phyloP scores from a whole-genome alignment of 2,113 vertebrate species.

The Elachura formosa region DNA sequence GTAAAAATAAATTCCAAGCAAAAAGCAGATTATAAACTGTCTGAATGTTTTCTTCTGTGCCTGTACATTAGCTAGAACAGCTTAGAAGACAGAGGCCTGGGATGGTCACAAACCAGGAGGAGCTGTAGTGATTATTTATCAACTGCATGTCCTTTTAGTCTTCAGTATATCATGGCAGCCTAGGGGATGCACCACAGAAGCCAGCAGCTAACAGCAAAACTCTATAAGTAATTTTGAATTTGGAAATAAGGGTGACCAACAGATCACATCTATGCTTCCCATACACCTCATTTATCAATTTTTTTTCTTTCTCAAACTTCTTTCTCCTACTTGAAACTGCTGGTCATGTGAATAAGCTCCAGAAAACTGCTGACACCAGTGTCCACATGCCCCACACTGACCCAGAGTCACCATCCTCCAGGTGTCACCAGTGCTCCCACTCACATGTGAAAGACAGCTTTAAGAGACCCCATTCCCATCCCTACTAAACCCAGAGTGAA shows the following conservation, averaged over 20 bases:
- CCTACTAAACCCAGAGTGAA: background rate
- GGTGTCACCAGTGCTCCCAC: background rate
- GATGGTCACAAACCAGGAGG: background rate
- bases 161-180: background rate
- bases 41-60: background rate
- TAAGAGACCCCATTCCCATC: background rate
- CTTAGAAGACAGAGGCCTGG: background rate
- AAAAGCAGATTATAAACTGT: background rate
- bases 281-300: background rate
- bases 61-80: background rate
- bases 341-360: background rate
- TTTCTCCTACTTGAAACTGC: background rate
- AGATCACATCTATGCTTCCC: background rate
- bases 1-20: background rate
- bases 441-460: background rate
- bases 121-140: background rate
- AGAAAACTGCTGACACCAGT: background rate
- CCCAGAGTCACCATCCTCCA: background rate
- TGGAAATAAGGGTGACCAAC: background rate
- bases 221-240: background rate
- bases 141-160: background rate
- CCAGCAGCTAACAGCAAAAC: background rate
- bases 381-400: background rate
- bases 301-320: too few relatives aligned
- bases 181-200: background rate